phyloP scores from a whole-genome alignment of 92 coral and sea anemone species.

The Palythoa grandiflora region DNA sequence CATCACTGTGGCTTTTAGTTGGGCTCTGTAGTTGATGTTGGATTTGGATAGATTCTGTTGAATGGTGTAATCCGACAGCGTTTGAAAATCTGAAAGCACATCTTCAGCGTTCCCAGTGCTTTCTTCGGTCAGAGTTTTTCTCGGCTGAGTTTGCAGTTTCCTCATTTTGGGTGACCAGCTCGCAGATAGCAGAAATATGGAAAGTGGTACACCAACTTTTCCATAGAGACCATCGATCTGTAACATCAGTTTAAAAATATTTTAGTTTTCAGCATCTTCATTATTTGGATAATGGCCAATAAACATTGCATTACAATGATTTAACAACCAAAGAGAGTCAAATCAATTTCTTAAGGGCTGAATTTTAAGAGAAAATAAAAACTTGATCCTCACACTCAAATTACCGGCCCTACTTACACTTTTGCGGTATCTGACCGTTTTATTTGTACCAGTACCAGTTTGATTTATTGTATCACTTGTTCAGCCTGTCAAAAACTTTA shows the following conservation, averaged over 20 bases:
- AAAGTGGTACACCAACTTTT: constrained; percentile 46
- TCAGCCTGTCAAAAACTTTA: too few species aligned
- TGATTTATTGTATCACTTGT: too few species aligned
- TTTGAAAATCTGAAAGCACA: constrained; percentile 30
- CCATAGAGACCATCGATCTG: constrained; percentile 31
- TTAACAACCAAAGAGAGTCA: background rate
- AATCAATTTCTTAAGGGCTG: too few species aligned
- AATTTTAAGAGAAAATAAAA: background rate
- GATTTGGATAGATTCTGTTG: background rate
- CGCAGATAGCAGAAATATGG: constrained; percentile 53
- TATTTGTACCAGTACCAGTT: too few species aligned
- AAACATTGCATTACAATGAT: too few species aligned
- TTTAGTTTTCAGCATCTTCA: background rate
- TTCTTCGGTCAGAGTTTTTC: background rate
- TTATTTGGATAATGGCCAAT: background rate
- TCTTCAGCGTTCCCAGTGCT: constrained; percentile 12
- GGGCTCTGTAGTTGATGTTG: constrained; percentile 33
- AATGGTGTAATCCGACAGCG: background rate
- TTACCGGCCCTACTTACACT: too few species aligned
- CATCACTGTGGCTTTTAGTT: constrained; percentile 54
- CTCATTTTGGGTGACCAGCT: constrained; percentile 72
- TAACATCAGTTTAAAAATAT: background rate
- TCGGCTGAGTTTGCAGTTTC: constrained; percentile 57
- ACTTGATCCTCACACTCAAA: too few species aligned
- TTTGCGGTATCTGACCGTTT: too few species aligned